Evolutionary conservation across 2,113 vertebrate genomes (phyloP).

Genomic region (Carassius auratus): DNA sequence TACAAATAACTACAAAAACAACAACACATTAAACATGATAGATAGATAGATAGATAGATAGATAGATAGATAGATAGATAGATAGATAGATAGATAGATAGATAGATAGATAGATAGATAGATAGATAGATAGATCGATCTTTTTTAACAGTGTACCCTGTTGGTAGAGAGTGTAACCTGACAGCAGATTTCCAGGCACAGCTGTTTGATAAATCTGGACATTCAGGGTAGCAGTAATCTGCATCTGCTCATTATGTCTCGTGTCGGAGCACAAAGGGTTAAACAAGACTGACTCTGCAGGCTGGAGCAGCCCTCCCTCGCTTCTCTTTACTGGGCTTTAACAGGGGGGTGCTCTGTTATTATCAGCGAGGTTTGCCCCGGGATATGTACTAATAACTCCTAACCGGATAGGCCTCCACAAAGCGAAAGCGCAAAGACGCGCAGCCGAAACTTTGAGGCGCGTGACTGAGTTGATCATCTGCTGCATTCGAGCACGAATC

Average conservation of each 20-base stretch:
- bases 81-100: no score
- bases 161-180: not conserved
- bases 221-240: not conserved
- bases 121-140: no score
- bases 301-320: conserved; percentile 35
- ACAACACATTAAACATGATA: no score
- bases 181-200: not conserved
- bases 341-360: conserved; percentile 44
- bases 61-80: no score
- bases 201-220: not conserved
- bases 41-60: no score
- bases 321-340: conserved; percentile 50
- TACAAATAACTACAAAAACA: no score
- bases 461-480: conserved; percentile 11
- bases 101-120: no score
- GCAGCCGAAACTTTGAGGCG: conserved; percentile 33
- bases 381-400: conserved; percentile 32
- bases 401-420: conserved; percentile 8
- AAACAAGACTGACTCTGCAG: conserved; percentile 72
- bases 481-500: not conserved
- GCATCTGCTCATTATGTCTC: not conserved
- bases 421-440: conserved; percentile 8
- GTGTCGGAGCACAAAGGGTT: conserved; percentile 67
- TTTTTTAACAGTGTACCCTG: not conserved
- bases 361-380: conserved; percentile 56